These are phyloP conservation scores for Takifugu rubripes DNA, from an alignment of 2,797 vertebrate species.

Conservation along the genomic window DNA sequence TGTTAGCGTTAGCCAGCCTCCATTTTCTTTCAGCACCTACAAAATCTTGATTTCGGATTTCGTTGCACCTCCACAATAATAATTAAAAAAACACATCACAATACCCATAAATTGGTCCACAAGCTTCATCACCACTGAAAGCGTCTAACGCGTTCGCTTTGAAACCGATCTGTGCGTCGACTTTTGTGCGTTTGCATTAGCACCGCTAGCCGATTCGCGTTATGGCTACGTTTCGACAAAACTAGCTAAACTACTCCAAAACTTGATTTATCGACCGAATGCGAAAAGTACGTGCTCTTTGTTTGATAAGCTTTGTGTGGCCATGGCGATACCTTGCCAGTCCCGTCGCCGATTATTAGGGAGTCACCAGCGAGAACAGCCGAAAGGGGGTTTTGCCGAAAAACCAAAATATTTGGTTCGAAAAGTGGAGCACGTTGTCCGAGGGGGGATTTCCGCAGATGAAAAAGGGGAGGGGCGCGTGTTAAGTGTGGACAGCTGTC, in stretches of 20 bases:
- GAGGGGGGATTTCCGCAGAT: conserved; percentile 44
- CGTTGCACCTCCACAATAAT: neutral
- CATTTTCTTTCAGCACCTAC: conserved; percentile 15
- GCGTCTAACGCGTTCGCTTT: rapidly evolving
- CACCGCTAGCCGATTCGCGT: conserved; percentile 14
- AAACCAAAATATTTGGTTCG: conserved; percentile 53
- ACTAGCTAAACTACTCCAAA: conserved; percentile 21
- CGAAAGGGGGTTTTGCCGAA: rapidly evolving
- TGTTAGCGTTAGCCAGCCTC: conserved; percentile 4
- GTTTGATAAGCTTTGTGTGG: rapidly evolving
- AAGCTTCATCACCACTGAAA: too few relatives aligned
- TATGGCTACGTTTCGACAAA: conserved; percentile 7
- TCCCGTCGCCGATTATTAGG: neutral
- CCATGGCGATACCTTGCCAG: neutral
- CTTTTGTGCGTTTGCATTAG: conserved; percentile 9
- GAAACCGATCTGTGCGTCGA: rapidly evolving
- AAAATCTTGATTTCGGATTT: too few relatives aligned
- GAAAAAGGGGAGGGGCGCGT: neutral
- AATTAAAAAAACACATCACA: neutral
- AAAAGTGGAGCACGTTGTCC: conserved; percentile 25
- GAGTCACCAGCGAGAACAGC: neutral
- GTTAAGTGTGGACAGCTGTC: neutral
- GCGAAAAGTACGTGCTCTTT: neutral
- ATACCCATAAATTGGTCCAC: neutral
- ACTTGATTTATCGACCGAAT: neutral